Conservation (phyloP, 2,888 invertebrate genomes). For the Erebia epiphron region DNA sequence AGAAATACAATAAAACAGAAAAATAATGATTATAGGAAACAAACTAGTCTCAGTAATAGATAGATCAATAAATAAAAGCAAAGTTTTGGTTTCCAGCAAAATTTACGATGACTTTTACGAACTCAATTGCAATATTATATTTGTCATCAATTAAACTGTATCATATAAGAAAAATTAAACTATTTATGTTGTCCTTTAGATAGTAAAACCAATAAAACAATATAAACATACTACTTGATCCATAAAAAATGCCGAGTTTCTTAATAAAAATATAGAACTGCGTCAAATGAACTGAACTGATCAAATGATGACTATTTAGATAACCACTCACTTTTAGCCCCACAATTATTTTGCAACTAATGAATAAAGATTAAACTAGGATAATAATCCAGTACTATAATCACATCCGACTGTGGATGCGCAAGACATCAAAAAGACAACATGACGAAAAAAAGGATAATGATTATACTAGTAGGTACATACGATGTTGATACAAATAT, state of each 20-base stretch:
- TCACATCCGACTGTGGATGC: slow-evolving; percentile 34
- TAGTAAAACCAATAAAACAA: background rate
- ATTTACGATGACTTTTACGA: background rate
- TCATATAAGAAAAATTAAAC: background rate
- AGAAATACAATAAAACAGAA: too few species aligned
- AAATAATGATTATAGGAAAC: too few species aligned
- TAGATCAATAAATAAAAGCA: too few species aligned
- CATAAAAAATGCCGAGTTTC: slow-evolving; percentile 11
- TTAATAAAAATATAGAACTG: slow-evolving; percentile 10
- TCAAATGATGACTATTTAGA: slow-evolving; percentile 25
- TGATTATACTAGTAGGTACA: slow-evolving; percentile 36
- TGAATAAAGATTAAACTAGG: slow-evolving; percentile 31
- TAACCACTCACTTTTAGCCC: slow-evolving; percentile 12
- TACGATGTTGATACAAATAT: slow-evolving; percentile 41
- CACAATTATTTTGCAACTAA: slow-evolving; percentile 27
- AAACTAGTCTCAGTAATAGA: too few species aligned
- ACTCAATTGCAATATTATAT: background rate
- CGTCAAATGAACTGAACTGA: slow-evolving; percentile 16
- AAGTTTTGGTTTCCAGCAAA: background rate
- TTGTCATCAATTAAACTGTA: background rate
- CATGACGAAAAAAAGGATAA: slow-evolving; percentile 37
- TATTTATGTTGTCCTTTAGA: background rate
- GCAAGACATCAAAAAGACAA: slow-evolving; percentile 33
- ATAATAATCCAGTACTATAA: slow-evolving; percentile 35
- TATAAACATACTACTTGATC: slow-evolving; percentile 9